Conservation (phyloP, 2,113 vertebrate genomes). For the Phasianus colchicus region DNA sequence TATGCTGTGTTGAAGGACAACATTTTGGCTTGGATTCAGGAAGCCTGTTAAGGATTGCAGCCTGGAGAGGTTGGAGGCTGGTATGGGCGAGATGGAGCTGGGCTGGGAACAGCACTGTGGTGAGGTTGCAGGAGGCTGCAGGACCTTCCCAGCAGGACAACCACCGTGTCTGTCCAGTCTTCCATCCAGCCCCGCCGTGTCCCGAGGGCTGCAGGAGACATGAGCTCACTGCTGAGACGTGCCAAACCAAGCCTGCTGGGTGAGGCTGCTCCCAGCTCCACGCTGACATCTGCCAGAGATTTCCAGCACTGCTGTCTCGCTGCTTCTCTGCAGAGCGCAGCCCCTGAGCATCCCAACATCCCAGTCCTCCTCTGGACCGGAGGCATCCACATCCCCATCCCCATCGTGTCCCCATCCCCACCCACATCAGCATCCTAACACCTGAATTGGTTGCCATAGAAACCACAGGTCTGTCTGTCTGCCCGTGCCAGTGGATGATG, state of each 20-base stretch:
- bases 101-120: rapidly evolving
- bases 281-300: neutral
- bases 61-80: neutral
- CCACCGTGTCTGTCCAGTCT: rapidly evolving
- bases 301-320: neutral
- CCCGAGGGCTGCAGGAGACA: neutral
- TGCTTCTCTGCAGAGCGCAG: rapidly evolving
- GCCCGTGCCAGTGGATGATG: neutral
- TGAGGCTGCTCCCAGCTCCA: neutral
- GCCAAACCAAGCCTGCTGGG: neutral
- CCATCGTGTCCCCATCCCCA: neutral
- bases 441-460: constrained; percentile 20
- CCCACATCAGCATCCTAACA: neutral
- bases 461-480: neutral
- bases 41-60: neutral
- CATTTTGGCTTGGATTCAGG: neutral
- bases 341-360: rapidly evolving
- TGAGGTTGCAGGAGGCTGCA: rapidly evolving
- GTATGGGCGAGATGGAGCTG: rapidly evolving
- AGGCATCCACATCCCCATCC: neutral
- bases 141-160: neutral
- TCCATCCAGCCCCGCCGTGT: neutral
- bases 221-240: constrained; percentile 17
- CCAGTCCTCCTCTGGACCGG: neutral
- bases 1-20: neutral